Conservation (phyloP, 2,797 vertebrate genomes). For the Eulemur mongoz region DNA sequence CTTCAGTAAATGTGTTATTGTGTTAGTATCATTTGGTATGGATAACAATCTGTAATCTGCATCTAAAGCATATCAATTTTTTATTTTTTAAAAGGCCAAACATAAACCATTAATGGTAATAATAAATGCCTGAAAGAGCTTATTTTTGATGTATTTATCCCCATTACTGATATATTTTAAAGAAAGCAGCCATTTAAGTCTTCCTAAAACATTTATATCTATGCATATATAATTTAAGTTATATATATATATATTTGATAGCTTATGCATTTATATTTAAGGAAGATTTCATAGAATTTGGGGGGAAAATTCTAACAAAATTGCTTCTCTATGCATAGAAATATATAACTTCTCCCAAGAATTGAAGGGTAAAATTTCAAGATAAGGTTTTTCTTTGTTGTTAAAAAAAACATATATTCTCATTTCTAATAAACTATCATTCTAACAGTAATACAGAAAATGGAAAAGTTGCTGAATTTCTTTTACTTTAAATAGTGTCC, state of each 20-base stretch:
- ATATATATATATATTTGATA: neutral
- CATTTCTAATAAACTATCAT: neutral
- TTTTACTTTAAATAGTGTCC: neutral
- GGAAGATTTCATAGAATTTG: neutral
- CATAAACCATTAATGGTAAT: conserved; percentile 48
- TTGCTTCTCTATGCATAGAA: conserved; percentile 14
- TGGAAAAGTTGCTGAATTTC: neutral
- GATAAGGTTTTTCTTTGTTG: neutral
- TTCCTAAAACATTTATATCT: conserved; percentile 13
- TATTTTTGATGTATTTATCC: conserved; percentile 58
- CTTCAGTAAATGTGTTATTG: conserved; percentile 49
- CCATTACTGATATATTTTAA: conserved; percentile 38
- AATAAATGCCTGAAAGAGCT: conserved; percentile 24
- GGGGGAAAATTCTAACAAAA: neutral
- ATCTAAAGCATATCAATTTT: conserved; percentile 1
- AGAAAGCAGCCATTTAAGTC: conserved; percentile 31
- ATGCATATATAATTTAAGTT: neutral
- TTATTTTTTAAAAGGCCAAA: conserved; percentile 22
- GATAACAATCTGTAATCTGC: neutral
- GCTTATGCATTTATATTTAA: neutral
- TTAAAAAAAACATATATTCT: neutral
- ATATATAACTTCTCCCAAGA: neutral
- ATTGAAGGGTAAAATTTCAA: neutral
- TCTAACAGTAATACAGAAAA: neutral
- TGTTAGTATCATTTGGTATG: conserved; percentile 16